Percentiles rank a stretch among this genome's conserved stretches.
Conservation (phyloP, 2,113 vertebrate species). For the Urocynchramus pylzowi region DNA sequence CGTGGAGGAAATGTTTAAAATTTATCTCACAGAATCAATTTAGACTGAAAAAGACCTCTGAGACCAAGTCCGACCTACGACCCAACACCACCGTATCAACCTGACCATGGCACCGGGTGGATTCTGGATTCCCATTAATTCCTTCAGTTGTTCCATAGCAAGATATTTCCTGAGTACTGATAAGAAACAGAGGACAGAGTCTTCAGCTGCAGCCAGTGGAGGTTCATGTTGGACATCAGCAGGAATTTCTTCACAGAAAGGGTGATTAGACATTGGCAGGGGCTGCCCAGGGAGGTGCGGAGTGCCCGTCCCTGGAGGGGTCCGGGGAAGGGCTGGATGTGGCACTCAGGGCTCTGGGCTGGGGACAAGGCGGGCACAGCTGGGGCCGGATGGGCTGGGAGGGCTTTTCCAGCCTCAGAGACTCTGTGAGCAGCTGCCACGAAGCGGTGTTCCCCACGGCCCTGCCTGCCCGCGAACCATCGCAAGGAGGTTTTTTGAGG, state of each 20-base stretch:
- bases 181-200: neutral
- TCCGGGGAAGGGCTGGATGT: rapidly evolving
- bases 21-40: neutral
- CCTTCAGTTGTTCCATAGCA: neutral
- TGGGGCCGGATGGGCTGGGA: rapidly evolving
- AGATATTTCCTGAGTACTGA: rapidly evolving
- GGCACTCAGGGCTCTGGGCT: neutral
- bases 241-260: neutral
- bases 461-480: rapidly evolving
- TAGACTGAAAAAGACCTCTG: neutral
- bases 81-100: neutral
- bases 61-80: rapidly evolving
- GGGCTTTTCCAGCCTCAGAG: neutral
- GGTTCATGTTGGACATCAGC: neutral
- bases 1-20: rapidly evolving
- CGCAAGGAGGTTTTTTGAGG: rapidly evolving
- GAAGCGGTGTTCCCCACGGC: rapidly evolving
- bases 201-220: neutral
- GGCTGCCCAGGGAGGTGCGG: neutral
- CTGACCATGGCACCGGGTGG: neutral
- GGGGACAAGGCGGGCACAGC: neutral
- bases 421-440: neutral
- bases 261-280: neutral
- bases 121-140: neutral
- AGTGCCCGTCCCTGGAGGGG: neutral